Base-by-base conservation (phyloP, 1,140 invertebrate species). In the Tetranychus cinnabarinus region DNA sequence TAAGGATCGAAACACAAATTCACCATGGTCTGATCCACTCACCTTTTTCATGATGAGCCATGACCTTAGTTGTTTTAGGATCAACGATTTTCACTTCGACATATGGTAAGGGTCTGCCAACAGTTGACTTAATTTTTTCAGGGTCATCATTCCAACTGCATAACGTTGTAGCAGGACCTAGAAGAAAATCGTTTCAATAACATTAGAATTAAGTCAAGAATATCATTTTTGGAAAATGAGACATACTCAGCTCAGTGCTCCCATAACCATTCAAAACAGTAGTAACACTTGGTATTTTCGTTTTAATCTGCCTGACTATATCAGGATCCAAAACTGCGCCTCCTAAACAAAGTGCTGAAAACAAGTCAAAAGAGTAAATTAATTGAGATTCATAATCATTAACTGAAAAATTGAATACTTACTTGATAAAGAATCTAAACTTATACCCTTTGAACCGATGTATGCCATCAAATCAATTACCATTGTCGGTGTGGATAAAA, bases 401-500 rank as follows among this genome's bases (percentile, higher is more conserved):
- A 6, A n/a, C 31, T n/a, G 31, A 2, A n/a, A 10, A 10, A 50
- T 4, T n/a, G 5, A 13, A 52, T 23, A 58, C 13, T 45, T 45
- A 45, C 57, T 61, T 54, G 13, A 56, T 36, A 61, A 58, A 3
- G 23, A n/a, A 3, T 33, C 23, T 35, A 56, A 13, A 33, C n/a
- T 15, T 8, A 62, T 48, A 7, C 46, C 46, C 1, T 5, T 12
- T n/a, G 42, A 4, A 5, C 59, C 46, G 3, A 59, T 13, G n/a
- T 47, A 36, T 8, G 10, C 36, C n/a, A 89, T 67, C 59, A 88
- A 76, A 70, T 96, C 88, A 60, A 96, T 83, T 70, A 85, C 89
- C 90, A 98, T 97, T 0, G 92, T 97, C 6, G 93, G 93, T 0
- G 92, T 96, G 13, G 91, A 92, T 67, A 84, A 85, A 13, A 87